Conservation (phyloP, 1,140 invertebrate species). For the Panagrolaimus sp. region DNA sequence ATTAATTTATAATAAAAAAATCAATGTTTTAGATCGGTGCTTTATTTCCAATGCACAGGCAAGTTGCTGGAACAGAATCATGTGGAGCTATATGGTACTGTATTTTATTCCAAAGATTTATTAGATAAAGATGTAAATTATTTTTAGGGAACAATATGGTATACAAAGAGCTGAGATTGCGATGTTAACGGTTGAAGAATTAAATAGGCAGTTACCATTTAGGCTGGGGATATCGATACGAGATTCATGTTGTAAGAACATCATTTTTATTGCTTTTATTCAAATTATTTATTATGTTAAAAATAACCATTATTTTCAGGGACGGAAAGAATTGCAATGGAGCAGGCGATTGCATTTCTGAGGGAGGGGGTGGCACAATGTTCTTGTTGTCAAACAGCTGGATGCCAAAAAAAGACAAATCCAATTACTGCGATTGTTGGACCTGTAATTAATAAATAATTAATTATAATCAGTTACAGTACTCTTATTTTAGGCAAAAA, state of each 20-base stretch:
- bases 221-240: conserved; percentile 72
- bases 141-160: conserved; percentile 68
- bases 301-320: too few relatives aligned
- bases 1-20: too few relatives aligned
- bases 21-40: conserved; percentile 67
- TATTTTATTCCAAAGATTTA: too few relatives aligned
- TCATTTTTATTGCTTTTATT: too few relatives aligned
- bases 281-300: too few relatives aligned
- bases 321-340: conserved; percentile 72
- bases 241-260: conserved; percentile 69
- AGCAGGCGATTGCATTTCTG: conserved; percentile 64
- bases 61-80: conserved; percentile 65
- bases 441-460: too few relatives aligned
- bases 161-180: conserved; percentile 74
- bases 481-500: too few relatives aligned
- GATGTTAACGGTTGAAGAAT: conserved; percentile 64
- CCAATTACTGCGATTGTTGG: conserved; percentile 52
- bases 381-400: conserved; percentile 58
- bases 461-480: too few relatives aligned
- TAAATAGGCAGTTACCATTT: conserved; percentile 66
- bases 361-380: conserved; percentile 54
- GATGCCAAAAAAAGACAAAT: conserved; percentile 54
- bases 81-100: conserved; percentile 64
- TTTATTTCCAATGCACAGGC: conserved; percentile 71
- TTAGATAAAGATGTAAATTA: too few relatives aligned